phyloP scores from a whole-genome alignment of 2,888 invertebrate species.

The Kryphioiulus occultus region DNA sequence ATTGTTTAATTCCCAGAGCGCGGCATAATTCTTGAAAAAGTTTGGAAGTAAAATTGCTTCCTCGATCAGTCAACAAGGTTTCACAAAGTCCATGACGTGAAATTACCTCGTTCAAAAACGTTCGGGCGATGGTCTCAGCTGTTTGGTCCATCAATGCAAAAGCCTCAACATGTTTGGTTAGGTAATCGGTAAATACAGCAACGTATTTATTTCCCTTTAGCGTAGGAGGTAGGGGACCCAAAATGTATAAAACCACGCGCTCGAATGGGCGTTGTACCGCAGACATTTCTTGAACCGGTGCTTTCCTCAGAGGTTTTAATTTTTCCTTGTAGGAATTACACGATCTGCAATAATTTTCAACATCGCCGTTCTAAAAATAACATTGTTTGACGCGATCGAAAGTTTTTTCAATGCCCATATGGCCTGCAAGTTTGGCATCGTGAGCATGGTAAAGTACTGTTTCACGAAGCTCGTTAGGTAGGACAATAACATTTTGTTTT shows the following conservation, averaged over 20 bases:
- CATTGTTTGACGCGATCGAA: not conserved
- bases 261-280: not conserved
- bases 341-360: not conserved
- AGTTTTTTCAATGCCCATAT: no score
- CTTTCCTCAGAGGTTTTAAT: not conserved
- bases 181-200: not conserved
- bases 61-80: not conserved
- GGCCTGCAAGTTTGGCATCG: not conserved
- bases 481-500: no score
- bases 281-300: not conserved
- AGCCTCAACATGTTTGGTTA: not conserved
- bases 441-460: not conserved
- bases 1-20: not conserved
- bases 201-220: not conserved
- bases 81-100: not conserved
- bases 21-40: not conserved
- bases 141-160: not conserved
- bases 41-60: not conserved
- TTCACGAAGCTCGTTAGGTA: not conserved
- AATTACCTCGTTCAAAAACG: not conserved
- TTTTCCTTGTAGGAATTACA: not conserved
- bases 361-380: not conserved
- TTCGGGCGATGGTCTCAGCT: not conserved
- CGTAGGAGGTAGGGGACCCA: not conserved
- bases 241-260: not conserved